These are phyloP conservation scores for Sitophilus oryzae DNA, from an alignment of 1,140 invertebrate species.

Conservation along the genomic window DNA sequence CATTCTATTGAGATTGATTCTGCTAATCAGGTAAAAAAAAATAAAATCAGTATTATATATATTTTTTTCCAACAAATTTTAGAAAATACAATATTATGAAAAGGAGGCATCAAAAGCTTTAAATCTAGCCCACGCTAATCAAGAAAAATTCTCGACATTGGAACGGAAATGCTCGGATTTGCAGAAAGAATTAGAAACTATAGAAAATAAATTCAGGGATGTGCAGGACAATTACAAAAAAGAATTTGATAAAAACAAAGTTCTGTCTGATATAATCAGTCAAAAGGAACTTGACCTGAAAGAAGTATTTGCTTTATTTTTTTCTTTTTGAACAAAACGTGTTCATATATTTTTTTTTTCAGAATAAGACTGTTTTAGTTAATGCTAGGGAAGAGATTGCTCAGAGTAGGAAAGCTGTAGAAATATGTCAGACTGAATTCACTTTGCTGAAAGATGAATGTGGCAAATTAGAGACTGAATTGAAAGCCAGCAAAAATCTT, in stretches of 20 bases:
- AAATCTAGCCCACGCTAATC: conserved; percentile 58
- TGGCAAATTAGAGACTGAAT: conserved; percentile 46
- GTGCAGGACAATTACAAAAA: conserved; percentile 48
- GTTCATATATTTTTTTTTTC: conserved; percentile 18
- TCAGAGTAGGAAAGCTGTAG: conserved; percentile 49
- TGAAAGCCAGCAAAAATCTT: conserved; percentile 50
- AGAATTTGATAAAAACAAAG: conserved; percentile 48
- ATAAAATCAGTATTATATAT: conserved; percentile 3
- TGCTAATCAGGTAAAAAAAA: conserved; percentile 26
- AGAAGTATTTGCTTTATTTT: conserved; percentile 43
- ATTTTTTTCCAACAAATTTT: conserved; percentile 24
- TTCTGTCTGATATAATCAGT: conserved; percentile 48
- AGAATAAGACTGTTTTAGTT: conserved; percentile 38
- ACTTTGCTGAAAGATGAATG: conserved; percentile 50
- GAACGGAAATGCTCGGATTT: conserved; percentile 31
- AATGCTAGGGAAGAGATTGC: conserved; percentile 45
- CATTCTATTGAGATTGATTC: conserved; percentile 36
- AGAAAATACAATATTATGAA: conserved; percentile 59
- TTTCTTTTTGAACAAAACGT: not conserved
- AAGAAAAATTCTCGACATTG: conserved; percentile 53
- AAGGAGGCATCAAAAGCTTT: conserved; percentile 60
- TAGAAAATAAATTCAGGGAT: conserved; percentile 46
- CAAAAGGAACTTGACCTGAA: conserved; percentile 49
- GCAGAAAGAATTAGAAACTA: conserved; percentile 41
- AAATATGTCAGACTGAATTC: conserved; percentile 52